phyloP scores from a whole-genome alignment of 2,113 vertebrate species.

The Fregetta grallaria region DNA sequence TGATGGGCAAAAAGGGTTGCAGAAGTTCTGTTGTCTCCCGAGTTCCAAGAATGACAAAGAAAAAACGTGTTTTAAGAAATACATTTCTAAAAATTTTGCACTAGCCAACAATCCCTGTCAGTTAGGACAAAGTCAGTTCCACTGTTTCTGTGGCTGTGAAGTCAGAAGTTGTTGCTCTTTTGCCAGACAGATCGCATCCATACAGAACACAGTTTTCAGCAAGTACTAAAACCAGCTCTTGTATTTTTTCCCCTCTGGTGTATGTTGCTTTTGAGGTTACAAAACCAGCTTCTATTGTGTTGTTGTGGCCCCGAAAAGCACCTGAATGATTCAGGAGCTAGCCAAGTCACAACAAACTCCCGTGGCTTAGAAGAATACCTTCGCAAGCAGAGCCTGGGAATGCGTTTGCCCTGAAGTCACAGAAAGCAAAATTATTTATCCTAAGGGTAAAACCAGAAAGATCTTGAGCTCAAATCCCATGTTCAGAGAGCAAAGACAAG shows the following conservation, averaged over 20 bases:
- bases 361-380: neutral
- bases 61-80: rapidly evolving
- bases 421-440: neutral
- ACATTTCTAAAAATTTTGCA: neutral
- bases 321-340: neutral
- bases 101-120: no score
- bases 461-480: neutral
- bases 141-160: neutral
- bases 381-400: neutral
- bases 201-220: neutral
- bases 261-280: neutral
- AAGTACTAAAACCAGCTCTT: neutral
- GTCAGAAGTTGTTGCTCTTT: neutral
- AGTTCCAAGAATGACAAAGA: neutral
- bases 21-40: neutral
- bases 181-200: rapidly evolving
- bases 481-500: neutral
- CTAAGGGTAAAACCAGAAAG: neutral
- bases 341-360: neutral
- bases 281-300: neutral
- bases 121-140: neutral
- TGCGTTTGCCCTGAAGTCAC: neutral
- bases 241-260: rapidly evolving
- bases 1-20: neutral
- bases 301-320: neutral